Percentiles rank a stretch among this genome's conserved stretches.
Evolutionary conservation across 1,140 invertebrate genomes (phyloP).

Genomic region (Bombus cullumanus): DNA sequence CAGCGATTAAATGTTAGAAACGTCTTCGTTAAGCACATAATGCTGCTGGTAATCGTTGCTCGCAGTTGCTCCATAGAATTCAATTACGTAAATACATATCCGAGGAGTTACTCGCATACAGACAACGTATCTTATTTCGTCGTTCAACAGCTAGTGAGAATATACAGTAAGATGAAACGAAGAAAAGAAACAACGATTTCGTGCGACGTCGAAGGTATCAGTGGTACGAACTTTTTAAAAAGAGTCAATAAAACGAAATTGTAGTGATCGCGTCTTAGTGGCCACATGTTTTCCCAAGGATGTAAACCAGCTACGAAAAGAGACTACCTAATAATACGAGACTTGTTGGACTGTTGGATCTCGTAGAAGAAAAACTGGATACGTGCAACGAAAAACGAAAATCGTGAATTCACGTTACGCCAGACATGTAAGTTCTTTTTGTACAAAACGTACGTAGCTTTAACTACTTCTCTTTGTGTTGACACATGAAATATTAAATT

Average conservation of each 20-base stretch:
- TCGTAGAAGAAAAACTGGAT: slow-evolving; percentile 1
- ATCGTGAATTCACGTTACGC: slow-evolving; percentile 8
- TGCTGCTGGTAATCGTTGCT: neutral
- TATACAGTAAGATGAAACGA: neutral
- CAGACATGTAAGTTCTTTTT: neutral
- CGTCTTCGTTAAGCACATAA: neutral
- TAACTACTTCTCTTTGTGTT: neutral
- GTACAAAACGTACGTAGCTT: neutral
- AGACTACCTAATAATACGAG: neutral
- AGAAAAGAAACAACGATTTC: neutral
- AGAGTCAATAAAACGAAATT: neutral
- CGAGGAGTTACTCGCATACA: no score
- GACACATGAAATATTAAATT: neutral
- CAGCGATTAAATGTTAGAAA: neutral
- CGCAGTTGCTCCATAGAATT: neutral
- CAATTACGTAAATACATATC: neutral
- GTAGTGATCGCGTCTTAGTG: neutral
- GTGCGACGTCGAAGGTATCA: neutral
- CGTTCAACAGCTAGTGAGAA: neutral
- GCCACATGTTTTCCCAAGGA: neutral
- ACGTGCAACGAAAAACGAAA: neutral
- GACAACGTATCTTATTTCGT: neutral
- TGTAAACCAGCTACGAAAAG: neutral
- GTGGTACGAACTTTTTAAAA: neutral
- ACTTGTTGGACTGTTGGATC: neutral